phyloP scores from a whole-genome alignment of 2,888 invertebrate species.

The Agonopterix heracliana region DNA sequence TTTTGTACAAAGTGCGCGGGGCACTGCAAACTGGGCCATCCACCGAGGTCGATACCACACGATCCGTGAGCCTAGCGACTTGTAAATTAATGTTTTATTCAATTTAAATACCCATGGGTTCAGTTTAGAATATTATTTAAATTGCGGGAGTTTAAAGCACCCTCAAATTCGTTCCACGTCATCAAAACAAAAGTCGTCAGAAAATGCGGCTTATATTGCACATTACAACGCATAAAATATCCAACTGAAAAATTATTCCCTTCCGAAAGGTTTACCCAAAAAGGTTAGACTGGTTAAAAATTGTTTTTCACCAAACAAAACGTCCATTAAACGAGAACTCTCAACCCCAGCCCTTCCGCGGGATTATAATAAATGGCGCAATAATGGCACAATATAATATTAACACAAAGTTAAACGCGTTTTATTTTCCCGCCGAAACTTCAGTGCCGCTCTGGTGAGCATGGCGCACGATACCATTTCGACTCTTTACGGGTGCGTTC shows the following conservation, averaged over 20 bases:
- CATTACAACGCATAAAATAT: slow-evolving; percentile 37
- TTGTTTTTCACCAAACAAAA: slow-evolving; percentile 68
- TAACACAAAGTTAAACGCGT: slow-evolving; percentile 75
- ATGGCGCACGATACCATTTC: slow-evolving; percentile 47
- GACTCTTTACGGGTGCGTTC: slow-evolving; percentile 51
- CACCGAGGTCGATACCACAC: slow-evolving; percentile 22
- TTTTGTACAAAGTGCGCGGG: slow-evolving; percentile 49
- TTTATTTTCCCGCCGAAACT: slow-evolving; percentile 69
- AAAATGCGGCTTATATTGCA: slow-evolving; percentile 10
- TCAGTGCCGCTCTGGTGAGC: slow-evolving; percentile 50
- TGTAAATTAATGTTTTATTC: not conserved
- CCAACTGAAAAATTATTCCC: slow-evolving; percentile 47
- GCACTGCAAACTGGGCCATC: slow-evolving; percentile 34
- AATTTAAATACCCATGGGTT: not conserved
- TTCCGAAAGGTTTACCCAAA: slow-evolving; percentile 51
- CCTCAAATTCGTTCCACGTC: slow-evolving; percentile 6
- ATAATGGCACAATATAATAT: slow-evolving; percentile 76
- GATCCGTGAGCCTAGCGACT: not conserved
- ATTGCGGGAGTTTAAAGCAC: too few species aligned
- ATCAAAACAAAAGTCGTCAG: slow-evolving; percentile 22
- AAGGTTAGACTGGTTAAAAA: slow-evolving; percentile 59
- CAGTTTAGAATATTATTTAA: too few species aligned
- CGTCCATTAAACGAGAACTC: slow-evolving; percentile 67
- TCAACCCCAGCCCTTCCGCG: slow-evolving; percentile 70
- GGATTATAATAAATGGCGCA: slow-evolving; percentile 74